Percentiles rank a stretch among this genome's conserved stretches.
Evolutionary conservation across 30 jellyfish, hydroid and myxozoan genomes (phyloP).

Genomic region (Turritopsis rubra): DNA sequence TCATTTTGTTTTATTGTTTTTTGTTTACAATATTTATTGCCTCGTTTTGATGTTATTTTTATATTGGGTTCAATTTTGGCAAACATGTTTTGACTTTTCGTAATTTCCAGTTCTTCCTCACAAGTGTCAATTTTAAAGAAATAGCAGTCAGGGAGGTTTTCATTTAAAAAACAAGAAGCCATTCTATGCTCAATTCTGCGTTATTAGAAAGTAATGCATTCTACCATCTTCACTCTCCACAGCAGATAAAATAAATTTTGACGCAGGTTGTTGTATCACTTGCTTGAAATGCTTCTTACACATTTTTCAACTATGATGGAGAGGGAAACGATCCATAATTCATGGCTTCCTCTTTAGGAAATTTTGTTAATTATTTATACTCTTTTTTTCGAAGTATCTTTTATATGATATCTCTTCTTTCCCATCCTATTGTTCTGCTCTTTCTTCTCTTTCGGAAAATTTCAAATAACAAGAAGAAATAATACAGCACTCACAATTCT

Average conservation of each 20-base stretch:
- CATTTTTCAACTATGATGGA: not conserved
- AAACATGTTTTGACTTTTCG: too few species aligned
- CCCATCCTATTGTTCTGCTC: not conserved
- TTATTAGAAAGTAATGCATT: not conserved
- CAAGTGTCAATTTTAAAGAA: too few species aligned
- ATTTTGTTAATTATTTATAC: too few species aligned
- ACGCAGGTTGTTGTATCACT: too few species aligned
- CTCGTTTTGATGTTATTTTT: too few species aligned
- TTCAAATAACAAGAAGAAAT: not conserved
- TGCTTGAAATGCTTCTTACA: not conserved
- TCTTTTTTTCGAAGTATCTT: not conserved
- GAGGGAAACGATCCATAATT: not conserved
- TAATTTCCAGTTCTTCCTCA: too few species aligned
- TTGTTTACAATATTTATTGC: too few species aligned
- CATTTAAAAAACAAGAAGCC: not conserved
- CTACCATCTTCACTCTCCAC: not conserved
- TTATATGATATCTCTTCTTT: not conserved
- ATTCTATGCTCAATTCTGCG: not conserved
- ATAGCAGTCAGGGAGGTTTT: not conserved
- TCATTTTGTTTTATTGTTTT: too few species aligned
- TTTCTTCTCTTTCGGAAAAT: not conserved
- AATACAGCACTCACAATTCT: not conserved
- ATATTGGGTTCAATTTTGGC: too few species aligned
- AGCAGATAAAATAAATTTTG: too few species aligned
- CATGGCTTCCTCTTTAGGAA: not conserved